Evolutionary conservation across 2,888 invertebrate genomes (phyloP).

Genomic region (Allacma fusca): DNA sequence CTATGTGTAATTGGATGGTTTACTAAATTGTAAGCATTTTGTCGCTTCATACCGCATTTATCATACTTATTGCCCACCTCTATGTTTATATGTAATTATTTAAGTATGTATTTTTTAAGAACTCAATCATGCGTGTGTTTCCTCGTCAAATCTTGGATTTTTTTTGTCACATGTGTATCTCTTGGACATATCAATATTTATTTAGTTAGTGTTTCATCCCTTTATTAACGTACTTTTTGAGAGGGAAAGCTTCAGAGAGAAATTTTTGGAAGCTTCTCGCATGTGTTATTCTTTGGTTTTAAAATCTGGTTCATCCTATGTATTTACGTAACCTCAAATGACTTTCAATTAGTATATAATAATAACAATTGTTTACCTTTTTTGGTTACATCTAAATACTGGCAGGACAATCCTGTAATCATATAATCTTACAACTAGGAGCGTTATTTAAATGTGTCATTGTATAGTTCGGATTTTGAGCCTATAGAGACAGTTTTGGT

Average conservation of each 20-base stretch:
- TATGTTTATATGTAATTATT: background rate
- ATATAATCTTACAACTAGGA: background rate
- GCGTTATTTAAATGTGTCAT: background rate
- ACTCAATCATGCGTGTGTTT: slow-evolving; percentile 23
- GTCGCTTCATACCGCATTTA: slow-evolving; percentile 37
- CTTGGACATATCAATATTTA: background rate
- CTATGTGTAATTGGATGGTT: slow-evolving; percentile 41
- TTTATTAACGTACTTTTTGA: background rate
- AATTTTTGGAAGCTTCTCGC: background rate
- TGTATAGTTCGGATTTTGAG: slow-evolving; percentile 24
- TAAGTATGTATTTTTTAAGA: slow-evolving; percentile 10
- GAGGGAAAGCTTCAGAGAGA: background rate
- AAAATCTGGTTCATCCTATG: background rate
- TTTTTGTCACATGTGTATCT: background rate
- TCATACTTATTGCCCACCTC: slow-evolving; percentile 40
- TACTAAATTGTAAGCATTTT: slow-evolving; percentile 41
- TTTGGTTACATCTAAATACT: slow-evolving; percentile 19
- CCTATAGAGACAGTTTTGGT: slow-evolving; percentile 9
- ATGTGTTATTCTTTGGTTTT: slow-evolving; percentile 1
- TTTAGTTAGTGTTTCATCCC: background rate
- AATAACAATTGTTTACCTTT: background rate
- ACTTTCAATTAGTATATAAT: no score
- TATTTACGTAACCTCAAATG: no score
- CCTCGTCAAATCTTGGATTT: background rate
- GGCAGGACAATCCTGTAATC: slow-evolving; percentile 41